A percentile compares a stretch with the other conserved stretches of the same genome.
Conservation (phyloP, 1,140 invertebrate genomes). For the Papilio helenus region DNA sequence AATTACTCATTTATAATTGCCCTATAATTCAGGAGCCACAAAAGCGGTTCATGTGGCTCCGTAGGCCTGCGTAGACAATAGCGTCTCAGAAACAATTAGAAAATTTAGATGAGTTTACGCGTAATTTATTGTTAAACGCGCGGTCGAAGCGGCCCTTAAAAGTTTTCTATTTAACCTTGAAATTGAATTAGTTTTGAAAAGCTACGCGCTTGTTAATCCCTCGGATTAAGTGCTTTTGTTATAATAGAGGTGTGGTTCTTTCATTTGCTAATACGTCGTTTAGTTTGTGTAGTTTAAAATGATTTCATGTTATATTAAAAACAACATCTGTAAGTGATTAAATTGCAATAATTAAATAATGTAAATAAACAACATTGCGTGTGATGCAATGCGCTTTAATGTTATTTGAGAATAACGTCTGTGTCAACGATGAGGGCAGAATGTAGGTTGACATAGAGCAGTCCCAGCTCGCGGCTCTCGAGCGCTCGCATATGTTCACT, state of each 20-base stretch:
- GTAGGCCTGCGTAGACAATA: constrained; percentile 50
- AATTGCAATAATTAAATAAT: neutral
- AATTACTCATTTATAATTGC: constrained; percentile 55
- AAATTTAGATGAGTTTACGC: constrained; percentile 53
- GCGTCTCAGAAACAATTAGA: constrained; percentile 46
- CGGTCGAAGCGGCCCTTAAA: constrained; percentile 31
- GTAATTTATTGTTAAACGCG: constrained; percentile 46
- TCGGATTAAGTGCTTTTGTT: constrained; percentile 31
- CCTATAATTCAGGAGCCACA: constrained; percentile 49
- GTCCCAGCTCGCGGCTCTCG: neutral
- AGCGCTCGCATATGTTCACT: neutral
- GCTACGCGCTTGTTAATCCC: constrained; percentile 13
- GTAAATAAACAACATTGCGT: neutral
- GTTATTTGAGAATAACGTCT: neutral
- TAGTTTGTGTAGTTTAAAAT: neutral
- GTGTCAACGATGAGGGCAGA: constrained; percentile 20
- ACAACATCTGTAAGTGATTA: neutral
- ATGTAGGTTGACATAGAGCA: constrained; percentile 28
- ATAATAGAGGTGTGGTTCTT: neutral
- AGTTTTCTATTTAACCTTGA: constrained; percentile 33
- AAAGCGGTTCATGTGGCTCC: constrained; percentile 33
- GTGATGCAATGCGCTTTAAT: constrained; percentile 16
- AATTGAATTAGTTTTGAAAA: constrained; percentile 36
- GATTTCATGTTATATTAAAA: neutral
- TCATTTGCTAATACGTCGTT: neutral